These are phyloP conservation scores for Cottoperca gobio DNA, from an alignment of 2,797 vertebrate genomes.

Conservation along the genomic window DNA sequence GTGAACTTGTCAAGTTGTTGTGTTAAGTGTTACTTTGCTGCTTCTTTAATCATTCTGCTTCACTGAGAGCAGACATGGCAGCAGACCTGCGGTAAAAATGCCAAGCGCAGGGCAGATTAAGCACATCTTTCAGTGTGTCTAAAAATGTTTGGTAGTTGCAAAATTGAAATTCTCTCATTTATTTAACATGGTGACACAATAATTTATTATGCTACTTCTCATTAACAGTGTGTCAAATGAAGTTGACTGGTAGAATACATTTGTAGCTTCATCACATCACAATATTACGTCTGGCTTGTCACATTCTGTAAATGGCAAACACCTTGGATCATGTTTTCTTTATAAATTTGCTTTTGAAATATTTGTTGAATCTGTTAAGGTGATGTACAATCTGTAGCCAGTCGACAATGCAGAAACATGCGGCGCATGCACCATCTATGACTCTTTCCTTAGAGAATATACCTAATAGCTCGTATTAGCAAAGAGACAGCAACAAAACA, in stretches of 20 bases:
- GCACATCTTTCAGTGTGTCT: constrained; percentile 53
- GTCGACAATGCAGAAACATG: neutral
- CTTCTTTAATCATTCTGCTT: constrained; percentile 60
- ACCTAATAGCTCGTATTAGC: constrained; percentile 18
- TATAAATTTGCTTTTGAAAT: constrained; percentile 44
- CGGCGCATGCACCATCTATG: neutral
- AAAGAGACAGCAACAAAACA: constrained; percentile 27
- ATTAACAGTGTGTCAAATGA: constrained; percentile 69
- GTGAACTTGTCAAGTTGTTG: constrained; percentile 58
- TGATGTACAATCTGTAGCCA: constrained; percentile 27
- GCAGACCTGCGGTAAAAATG: constrained; percentile 49
- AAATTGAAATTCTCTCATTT: constrained; percentile 61
- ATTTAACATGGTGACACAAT: constrained; percentile 64
- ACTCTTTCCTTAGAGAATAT: constrained; percentile 9
- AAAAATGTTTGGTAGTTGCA: constrained; percentile 52
- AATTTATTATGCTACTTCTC: constrained; percentile 65
- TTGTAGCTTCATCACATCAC: constrained; percentile 58
- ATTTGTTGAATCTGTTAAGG: constrained; percentile 34
- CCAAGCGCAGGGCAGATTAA: constrained; percentile 49
- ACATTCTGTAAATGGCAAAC: constrained; percentile 39
- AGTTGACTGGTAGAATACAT: constrained; percentile 53
- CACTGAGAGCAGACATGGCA: constrained; percentile 56
- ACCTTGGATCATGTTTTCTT: constrained; percentile 35
- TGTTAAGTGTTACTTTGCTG: constrained; percentile 48
- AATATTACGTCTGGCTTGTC: constrained; percentile 54